These are phyloP conservation scores for Encarsia formosa DNA, from an alignment of 2,888 invertebrate genomes.

Conservation along the genomic window DNA sequence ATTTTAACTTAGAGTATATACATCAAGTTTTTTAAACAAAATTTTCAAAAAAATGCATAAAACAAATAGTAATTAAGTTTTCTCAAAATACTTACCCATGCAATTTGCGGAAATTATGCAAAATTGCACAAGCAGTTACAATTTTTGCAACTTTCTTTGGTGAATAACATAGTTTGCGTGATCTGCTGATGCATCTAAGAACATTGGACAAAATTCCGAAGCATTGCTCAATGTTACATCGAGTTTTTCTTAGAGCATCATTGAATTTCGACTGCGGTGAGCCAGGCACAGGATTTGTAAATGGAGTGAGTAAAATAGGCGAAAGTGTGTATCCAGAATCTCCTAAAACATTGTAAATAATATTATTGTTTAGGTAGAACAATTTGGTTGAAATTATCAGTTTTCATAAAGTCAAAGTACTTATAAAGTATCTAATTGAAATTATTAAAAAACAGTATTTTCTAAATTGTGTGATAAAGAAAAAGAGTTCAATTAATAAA, in stretches of 20 bases:
- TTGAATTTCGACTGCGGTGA: background rate
- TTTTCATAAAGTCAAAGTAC: no score
- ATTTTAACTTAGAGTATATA: no score
- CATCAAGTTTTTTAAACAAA: no score
- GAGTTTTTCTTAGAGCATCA: background rate
- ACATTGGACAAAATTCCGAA: slow-evolving; percentile 2
- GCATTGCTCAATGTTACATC: slow-evolving; percentile 1
- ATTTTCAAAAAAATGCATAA: no score
- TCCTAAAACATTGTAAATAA: no score
- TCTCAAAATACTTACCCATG: slow-evolving; percentile 2
- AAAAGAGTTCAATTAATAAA: no score
- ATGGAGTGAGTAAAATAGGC: background rate
- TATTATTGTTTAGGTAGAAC: no score
- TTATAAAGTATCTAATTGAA: no score
- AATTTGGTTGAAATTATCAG: no score
- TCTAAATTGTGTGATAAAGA: no score
- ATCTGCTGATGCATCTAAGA: background rate
- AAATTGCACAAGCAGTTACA: background rate
- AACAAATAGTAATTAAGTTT: no score
- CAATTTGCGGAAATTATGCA: background rate
- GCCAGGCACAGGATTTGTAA: background rate
- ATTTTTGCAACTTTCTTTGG: background rate
- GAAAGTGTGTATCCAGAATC: slow-evolving; percentile 1
- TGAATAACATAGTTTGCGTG: background rate
- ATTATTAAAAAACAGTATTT: no score